phyloP scores from a whole-genome alignment of 2,797 vertebrate genomes.

The Erethizon dorsatum region DNA sequence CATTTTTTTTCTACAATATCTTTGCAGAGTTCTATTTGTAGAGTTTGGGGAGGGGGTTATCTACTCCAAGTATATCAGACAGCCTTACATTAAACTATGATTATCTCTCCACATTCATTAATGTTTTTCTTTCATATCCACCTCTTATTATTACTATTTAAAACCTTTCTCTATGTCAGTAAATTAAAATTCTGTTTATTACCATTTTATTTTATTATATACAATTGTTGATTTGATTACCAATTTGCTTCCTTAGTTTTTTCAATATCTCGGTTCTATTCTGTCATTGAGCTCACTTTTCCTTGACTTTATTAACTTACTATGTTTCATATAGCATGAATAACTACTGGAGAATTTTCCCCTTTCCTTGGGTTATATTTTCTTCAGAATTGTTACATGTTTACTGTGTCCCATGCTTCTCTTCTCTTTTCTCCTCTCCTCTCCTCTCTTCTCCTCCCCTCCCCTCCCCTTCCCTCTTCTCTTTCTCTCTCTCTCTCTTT shows the following conservation, averaged over 20 bases:
- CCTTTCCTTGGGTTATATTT: neutral
- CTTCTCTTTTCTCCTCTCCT: neutral
- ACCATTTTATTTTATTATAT: neutral
- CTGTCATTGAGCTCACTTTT: neutral
- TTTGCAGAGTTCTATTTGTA: neutral
- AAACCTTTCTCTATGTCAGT: neutral
- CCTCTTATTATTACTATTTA: neutral
- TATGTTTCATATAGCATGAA: neutral
- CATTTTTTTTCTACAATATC: neutral
- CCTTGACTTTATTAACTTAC: neutral
- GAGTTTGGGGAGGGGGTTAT: neutral
- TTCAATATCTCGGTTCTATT: neutral
- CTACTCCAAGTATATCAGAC: neutral
- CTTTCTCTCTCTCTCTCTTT: neutral
- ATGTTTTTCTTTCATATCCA: neutral
- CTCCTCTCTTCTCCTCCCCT: neutral
- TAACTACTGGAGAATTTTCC: neutral
- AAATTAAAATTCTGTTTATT: neutral
- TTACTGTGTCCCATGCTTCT: neutral
- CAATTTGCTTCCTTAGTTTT: neutral
- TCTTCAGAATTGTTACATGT: neutral
- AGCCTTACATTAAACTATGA: neutral
- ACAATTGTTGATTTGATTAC: neutral
- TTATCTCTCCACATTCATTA: neutral
- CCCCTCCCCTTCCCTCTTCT: no score